Conservation (phyloP, 1,140 invertebrate genomes). For the Lucilia cuprina region DNA sequence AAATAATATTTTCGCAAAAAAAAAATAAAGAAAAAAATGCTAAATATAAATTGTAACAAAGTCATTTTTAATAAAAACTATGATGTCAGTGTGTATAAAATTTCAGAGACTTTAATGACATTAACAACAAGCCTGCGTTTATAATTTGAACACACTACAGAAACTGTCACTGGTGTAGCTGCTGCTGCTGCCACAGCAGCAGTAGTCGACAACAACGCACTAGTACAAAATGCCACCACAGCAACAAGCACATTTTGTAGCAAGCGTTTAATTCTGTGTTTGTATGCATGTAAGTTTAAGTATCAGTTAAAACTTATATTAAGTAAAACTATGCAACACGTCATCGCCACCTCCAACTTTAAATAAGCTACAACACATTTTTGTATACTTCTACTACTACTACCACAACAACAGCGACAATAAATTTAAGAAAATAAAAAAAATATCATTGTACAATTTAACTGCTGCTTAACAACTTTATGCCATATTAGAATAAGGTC, state of each 20-base stretch:
- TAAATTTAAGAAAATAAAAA: background rate
- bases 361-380: background rate
- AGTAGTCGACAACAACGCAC: background rate
- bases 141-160: background rate
- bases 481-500: constrained; percentile 33
- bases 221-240: background rate
- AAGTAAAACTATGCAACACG: constrained; percentile 24
- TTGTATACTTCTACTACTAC: background rate
- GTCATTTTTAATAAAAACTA: constrained; percentile 28
- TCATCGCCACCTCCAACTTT: constrained; percentile 31
- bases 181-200: background rate
- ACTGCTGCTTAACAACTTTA: constrained; percentile 18
- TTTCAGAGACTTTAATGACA: background rate
- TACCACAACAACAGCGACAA: background rate
- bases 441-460: background rate
- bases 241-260: background rate
- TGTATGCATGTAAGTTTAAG: background rate
- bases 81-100: constrained; percentile 28
- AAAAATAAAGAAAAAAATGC: background rate
- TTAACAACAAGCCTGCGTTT: background rate
- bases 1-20: background rate
- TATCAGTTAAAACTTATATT: background rate
- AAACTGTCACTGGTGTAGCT: background rate
- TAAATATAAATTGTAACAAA: constrained; percentile 18
- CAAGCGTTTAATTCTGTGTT: background rate